A percentile compares a stretch with the other conserved stretches of the same genome.
Conservation (phyloP, 2,113 vertebrate species). For the Butorides virescens region DNA sequence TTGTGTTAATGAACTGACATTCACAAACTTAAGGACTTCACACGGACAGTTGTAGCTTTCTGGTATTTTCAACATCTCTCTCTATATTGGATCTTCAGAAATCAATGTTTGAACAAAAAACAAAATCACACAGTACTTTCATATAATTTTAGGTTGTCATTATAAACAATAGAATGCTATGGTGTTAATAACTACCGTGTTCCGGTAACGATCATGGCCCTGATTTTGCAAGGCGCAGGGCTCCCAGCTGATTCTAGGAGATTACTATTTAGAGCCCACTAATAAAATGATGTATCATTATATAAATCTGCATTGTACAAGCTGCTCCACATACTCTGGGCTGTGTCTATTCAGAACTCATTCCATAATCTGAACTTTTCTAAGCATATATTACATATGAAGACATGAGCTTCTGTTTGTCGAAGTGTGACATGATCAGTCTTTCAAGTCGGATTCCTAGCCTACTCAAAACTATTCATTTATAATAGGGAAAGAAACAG, state of each 20-base stretch:
- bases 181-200: conserved; percentile 15
- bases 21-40: conserved; percentile 49
- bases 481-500: conserved; percentile 24
- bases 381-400: not conserved
- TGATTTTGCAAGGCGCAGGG: not conserved
- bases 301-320: not conserved
- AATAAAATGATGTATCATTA: not conserved
- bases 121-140: conserved; percentile 55
- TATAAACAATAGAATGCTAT: conserved; percentile 9
- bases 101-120: conserved; percentile 65
- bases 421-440: not conserved
- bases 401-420: conserved; percentile 5
- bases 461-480: conserved; percentile 18
- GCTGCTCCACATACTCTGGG: not conserved
- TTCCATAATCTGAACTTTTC: not conserved
- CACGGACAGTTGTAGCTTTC: conserved; percentile 31
- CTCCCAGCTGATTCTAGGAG: not conserved
- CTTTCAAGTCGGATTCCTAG: conserved; percentile 29
- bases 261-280: conserved; percentile 12
- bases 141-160: conserved; percentile 38
- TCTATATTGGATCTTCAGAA: conserved; percentile 65
- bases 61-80: conserved; percentile 64
- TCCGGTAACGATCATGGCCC: not conserved
- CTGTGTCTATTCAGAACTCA: not conserved
- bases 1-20: conserved; percentile 45